Percentiles rank a stretch among this genome's conserved stretches.
phyloP scores from a whole-genome alignment of 1,140 invertebrate genomes.

The Octopus sinensis region DNA sequence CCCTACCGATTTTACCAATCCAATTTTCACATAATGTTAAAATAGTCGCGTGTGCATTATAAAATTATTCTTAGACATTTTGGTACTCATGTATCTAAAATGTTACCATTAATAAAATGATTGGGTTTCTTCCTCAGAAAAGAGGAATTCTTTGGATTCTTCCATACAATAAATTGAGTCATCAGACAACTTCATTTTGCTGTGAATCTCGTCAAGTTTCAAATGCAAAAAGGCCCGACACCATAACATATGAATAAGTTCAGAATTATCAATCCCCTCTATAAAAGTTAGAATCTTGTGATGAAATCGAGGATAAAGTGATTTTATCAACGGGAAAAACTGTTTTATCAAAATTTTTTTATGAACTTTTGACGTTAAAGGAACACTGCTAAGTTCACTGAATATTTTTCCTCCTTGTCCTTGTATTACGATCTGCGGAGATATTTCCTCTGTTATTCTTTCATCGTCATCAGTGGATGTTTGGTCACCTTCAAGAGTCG shows the following conservation, averaged over 20 bases:
- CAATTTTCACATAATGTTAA: too few species aligned
- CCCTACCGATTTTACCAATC: too few species aligned
- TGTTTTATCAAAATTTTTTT: not conserved
- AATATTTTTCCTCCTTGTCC: not conserved
- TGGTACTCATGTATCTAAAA: too few species aligned
- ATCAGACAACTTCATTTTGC: not conserved
- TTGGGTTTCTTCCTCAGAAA: too few species aligned
- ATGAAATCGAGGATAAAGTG: not conserved
- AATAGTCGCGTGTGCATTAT: too few species aligned
- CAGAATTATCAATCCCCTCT: not conserved
- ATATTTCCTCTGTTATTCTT: not conserved
- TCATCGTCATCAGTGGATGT: not conserved
- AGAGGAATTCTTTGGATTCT: too few species aligned
- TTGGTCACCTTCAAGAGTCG: not conserved
- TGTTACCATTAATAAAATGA: too few species aligned
- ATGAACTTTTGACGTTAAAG: not conserved
- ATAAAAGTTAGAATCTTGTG: not conserved
- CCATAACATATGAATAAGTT: not conserved
- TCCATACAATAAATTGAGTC: too few species aligned
- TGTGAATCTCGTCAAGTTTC: not conserved
- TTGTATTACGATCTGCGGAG: not conserved
- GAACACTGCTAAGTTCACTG: not conserved
- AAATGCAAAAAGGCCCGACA: not conserved
- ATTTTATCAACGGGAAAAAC: not conserved
- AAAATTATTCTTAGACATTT: too few species aligned